These are phyloP conservation scores for Drosophila tristis DNA, from an alignment of 1,140 invertebrate species.

Conservation along the genomic window DNA sequence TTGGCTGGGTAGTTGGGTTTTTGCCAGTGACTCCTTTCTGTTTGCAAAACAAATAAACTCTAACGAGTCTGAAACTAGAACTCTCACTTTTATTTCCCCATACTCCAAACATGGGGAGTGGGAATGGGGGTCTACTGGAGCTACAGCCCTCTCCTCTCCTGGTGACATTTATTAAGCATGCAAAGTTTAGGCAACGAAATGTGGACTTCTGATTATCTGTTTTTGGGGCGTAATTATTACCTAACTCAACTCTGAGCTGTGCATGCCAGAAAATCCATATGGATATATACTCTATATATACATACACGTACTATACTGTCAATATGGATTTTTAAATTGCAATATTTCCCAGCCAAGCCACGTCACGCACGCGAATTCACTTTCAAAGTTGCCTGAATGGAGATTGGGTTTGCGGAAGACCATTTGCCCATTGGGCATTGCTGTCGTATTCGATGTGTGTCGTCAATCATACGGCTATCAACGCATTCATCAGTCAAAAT, in stretches of 20 bases:
- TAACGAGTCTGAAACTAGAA: slow-evolving; percentile 35
- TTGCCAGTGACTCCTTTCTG: slow-evolving; percentile 15
- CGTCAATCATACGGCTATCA: slow-evolving; percentile 58
- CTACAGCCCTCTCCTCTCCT: no score
- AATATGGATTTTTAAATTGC: slow-evolving; percentile 52
- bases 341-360: slow-evolving; percentile 1
- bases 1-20: not conserved
- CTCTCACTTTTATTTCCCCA: slow-evolving; percentile 67
- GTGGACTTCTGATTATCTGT: slow-evolving; percentile 69
- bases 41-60: slow-evolving; percentile 66
- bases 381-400: not conserved
- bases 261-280: slow-evolving; percentile 66
- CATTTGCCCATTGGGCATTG: not conserved
- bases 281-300: not conserved
- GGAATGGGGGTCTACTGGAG: no score
- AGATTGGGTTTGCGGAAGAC: not conserved
- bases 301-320: slow-evolving; percentile 13
- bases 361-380: slow-evolving; percentile 34
- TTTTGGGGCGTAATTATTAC: slow-evolving; percentile 63
- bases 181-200: slow-evolving; percentile 68
- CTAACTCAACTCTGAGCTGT: slow-evolving; percentile 42
- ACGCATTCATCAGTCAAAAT: slow-evolving; percentile 61
- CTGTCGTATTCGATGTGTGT: slow-evolving; percentile 9
- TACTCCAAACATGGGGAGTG: not conserved
- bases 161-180: slow-evolving; percentile 31